Evolutionary conservation across 2,888 invertebrate species (phyloP).

Genomic region (Drosophila algonquin): DNA sequence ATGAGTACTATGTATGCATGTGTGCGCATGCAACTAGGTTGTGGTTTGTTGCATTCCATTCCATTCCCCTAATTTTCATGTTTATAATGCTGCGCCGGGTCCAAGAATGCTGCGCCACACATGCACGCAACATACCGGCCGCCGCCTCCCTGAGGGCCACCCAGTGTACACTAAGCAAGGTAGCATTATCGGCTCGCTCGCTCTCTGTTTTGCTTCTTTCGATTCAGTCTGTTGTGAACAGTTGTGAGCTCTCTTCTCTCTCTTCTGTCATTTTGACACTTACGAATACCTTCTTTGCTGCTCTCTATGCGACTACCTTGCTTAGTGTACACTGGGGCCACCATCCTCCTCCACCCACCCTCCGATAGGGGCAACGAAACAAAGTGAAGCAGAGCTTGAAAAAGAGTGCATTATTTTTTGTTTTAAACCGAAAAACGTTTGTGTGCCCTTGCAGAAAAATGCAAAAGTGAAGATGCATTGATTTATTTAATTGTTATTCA

Average conservation of each 20-base stretch:
- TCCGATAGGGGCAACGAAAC: background rate
- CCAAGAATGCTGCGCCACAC: constrained; percentile 30
- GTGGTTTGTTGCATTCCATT: constrained; percentile 15
- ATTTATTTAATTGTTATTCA: too few species aligned
- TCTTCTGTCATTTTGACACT: too few species aligned
- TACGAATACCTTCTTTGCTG: too few species aligned
- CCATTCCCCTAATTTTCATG: constrained; percentile 42
- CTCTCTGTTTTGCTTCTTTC: too few species aligned
- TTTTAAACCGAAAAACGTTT: background rate
- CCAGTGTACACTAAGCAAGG: too few species aligned
- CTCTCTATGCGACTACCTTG: too few species aligned
- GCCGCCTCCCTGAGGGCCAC: background rate
- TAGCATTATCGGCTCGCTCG: too few species aligned
- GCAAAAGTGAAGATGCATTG: too few species aligned
- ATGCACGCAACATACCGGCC: background rate
- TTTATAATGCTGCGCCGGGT: constrained; percentile 35
- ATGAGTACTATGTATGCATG: background rate
- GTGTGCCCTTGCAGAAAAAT: too few species aligned
- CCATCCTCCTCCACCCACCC: background rate
- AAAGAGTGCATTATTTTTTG: background rate
- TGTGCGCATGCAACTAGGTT: background rate
- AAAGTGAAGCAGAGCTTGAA: background rate
- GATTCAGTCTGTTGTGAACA: too few species aligned
- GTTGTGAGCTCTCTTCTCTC: too few species aligned
- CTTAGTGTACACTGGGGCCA: too few species aligned